A percentile compares a stretch with the other conserved stretches of the same genome.
These are phyloP conservation scores for Pilophorus perplexus DNA, from an alignment of 2,888 invertebrate genomes.

Conservation along the genomic window DNA sequence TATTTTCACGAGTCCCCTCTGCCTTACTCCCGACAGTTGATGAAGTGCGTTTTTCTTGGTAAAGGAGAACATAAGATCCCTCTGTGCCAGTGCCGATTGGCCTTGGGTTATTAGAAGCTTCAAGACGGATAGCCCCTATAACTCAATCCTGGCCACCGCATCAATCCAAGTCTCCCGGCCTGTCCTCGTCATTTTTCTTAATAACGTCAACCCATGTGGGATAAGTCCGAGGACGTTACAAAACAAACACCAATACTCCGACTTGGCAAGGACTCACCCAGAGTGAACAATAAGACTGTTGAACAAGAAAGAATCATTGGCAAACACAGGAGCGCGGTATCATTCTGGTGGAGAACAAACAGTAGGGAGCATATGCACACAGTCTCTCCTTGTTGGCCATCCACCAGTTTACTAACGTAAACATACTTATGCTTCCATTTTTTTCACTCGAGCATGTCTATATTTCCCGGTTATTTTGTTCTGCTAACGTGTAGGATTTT, in stretches of 20 bases:
- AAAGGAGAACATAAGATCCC: constrained; percentile 15
- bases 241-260: constrained; percentile 27
- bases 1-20: too few relatives aligned
- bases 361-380: constrained; percentile 6
- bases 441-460: not conserved
- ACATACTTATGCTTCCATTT: constrained; percentile 10
- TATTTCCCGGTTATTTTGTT: not conserved
- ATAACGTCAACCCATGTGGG: constrained; percentile 22
- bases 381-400: constrained; percentile 3
- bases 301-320: constrained; percentile 30
- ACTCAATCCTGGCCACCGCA: constrained; percentile 36
- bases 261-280: not conserved
- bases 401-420: not conserved
- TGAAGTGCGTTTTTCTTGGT: not conserved
- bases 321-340: constrained; percentile 5
- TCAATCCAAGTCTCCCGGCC: constrained; percentile 33
- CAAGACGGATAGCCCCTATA: constrained; percentile 38
- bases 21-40: too few relatives aligned
- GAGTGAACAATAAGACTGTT: constrained; percentile 22
- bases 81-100: constrained; percentile 23
- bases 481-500: not conserved
- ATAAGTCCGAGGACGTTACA: too few relatives aligned
- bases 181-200: constrained; percentile 33
- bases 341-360: constrained; percentile 24
- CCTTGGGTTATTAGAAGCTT: constrained; percentile 29